Conservation (phyloP, 2,113 vertebrate genomes). For the Cygnus atratus region DNA sequence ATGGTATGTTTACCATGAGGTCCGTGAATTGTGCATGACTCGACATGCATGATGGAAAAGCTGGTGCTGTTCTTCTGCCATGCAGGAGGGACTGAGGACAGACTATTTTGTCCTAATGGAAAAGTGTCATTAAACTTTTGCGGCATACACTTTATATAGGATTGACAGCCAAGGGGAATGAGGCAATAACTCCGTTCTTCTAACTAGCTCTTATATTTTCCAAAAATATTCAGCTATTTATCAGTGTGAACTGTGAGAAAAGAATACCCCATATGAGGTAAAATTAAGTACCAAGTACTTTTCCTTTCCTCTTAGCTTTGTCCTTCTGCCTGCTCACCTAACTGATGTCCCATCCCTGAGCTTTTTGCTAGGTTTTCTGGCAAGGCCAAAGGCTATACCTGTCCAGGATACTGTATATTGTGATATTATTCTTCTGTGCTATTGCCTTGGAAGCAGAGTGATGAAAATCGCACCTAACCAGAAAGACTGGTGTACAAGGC, state of each 20-base stretch:
- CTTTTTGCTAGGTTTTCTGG: background rate
- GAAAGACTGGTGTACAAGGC: background rate
- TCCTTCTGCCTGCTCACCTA: background rate
- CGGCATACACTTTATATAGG: background rate
- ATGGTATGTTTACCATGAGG: background rate
- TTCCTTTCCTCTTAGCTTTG: background rate
- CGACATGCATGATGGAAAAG: background rate
- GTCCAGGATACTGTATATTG: background rate
- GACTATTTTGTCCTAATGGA: background rate
- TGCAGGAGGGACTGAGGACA: background rate
- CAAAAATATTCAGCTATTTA: background rate
- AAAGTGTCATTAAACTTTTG: background rate
- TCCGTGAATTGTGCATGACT: background rate
- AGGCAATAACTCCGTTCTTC: background rate
- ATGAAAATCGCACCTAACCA: background rate
- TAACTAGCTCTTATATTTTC: background rate
- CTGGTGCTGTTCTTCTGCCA: background rate
- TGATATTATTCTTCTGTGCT: background rate
- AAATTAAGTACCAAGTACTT: background rate
- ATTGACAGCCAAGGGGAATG: background rate
- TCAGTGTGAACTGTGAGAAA: background rate
- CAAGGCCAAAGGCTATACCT: background rate
- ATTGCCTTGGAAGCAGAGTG: background rate
- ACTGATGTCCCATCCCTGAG: background rate
- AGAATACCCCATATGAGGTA: background rate